Percentiles rank a stretch among this genome's conserved stretches.
phyloP scores from a whole-genome alignment of 2,888 invertebrate species.

The Poecilus cupreus region DNA sequence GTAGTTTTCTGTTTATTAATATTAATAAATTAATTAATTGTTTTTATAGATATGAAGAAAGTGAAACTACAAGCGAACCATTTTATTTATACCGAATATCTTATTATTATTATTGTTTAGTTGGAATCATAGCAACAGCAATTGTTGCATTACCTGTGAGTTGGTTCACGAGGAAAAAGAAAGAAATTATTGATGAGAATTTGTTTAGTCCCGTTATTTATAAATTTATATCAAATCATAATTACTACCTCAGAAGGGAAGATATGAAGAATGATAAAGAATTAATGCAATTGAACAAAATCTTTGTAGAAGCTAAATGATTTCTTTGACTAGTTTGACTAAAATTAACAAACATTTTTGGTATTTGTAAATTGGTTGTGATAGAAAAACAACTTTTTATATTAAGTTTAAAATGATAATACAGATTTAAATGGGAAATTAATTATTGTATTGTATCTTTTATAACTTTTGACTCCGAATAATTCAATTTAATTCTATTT shows the following conservation, averaged over 20 bases:
- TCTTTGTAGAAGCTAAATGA: neutral
- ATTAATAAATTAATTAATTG: neutral
- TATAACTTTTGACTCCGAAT: no score
- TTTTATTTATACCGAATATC: constrained; percentile 79
- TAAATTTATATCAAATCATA: neutral
- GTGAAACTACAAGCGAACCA: constrained; percentile 62
- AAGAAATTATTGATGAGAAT: constrained; percentile 76
- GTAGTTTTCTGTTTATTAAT: neutral
- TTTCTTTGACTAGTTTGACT: no score
- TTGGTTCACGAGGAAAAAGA: constrained; percentile 78
- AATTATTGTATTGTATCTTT: no score
- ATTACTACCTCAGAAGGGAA: neutral
- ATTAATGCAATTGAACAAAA: neutral
- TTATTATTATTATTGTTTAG: constrained; percentile 81
- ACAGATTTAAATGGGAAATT: no score
- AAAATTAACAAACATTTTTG: no score
- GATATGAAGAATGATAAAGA: neutral
- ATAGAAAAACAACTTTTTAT: no score
- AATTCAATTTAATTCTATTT: no score
- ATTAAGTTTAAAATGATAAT: no score
- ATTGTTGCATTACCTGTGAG: constrained; percentile 76
- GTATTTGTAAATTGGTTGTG: no score
- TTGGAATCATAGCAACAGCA: constrained; percentile 77
- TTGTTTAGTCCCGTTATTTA: constrained; percentile 67
- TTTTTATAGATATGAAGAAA: neutral